Base-by-base conservation (phyloP, 2,888 invertebrate species). In the Spisula subtruncata region DNA sequence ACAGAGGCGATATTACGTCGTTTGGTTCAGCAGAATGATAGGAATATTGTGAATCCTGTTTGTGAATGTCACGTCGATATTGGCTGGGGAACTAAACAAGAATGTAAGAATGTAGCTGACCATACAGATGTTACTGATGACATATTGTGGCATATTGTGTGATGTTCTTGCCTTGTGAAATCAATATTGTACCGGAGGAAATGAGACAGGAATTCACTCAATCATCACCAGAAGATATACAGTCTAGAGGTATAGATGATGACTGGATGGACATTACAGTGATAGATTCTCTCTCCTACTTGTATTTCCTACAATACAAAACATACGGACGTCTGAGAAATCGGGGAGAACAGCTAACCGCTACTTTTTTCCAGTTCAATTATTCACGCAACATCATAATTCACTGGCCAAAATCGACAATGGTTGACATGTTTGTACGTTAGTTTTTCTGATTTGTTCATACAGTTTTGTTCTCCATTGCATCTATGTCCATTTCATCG, bases 271-370 rank as follows among this genome's bases (percentile, higher is more conserved):
- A 81, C 32, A 16, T 25, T 10, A 75, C 66, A 14, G 46, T n/a
- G 81, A 46, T 51, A 51, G 82, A 54, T 82, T 82, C 82, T 35
- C 82, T 82, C 14, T 56, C 54, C 12, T 82, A 82, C 56, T 25
- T 82, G 32, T 82, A 82, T 54, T 82, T 56, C 29, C 56, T 82
- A 54, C 82, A 82, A 60, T 82, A 82, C 60, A 82, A 56, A 35
- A 56, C 56, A n/a, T 82, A 82, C 29, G 35, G 82, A 20, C 54
- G 51, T 54, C 56, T 82, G 4, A 54, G 82, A 32, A 82, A 51
- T 25, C 56, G 29, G 4, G 82, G 25, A 29, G 32, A 35, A 12
- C 20, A 82, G 14, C 16, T 54, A 10, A 29, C 18, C 16, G 56
- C 82, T 25, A n/a, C n/a, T n/a, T n/a, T n/a, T n/a, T n/a, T n/a